phyloP scores from a whole-genome alignment of 2,888 invertebrate species.

The Pocota personata region DNA sequence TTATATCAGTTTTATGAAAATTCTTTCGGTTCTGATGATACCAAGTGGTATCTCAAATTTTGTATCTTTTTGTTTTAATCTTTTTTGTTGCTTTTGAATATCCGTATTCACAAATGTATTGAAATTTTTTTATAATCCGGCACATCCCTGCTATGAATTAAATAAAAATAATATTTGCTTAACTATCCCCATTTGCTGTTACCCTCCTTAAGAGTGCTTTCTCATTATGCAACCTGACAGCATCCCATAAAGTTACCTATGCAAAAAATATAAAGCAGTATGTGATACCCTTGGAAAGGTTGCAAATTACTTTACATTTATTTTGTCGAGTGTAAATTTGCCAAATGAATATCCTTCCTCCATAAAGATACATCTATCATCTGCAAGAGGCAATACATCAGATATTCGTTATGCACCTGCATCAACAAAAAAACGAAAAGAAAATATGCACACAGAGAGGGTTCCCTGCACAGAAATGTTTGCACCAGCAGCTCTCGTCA shows the following conservation, averaged over 20 bases:
- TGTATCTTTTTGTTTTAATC: too few species aligned
- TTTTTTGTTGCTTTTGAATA: too few species aligned
- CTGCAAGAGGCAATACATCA: conserved; percentile 40
- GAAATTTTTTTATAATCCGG: too few species aligned
- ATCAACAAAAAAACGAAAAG: neutral
- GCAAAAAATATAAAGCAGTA: neutral
- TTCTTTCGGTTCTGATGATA: too few species aligned
- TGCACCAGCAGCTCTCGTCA: conserved; percentile 15
- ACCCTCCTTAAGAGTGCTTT: neutral
- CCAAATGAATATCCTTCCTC: conserved; percentile 47
- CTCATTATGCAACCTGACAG: neutral
- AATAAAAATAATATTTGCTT: too few species aligned
- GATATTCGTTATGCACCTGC: conserved; percentile 14
- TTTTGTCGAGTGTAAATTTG: conserved; percentile 39
- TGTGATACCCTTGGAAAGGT: neutral
- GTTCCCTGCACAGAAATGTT: neutral
- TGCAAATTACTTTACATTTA: conserved; percentile 21
- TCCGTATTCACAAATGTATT: too few species aligned
- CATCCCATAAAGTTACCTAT: neutral
- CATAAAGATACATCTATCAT: conserved; percentile 55
- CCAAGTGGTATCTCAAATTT: too few species aligned
- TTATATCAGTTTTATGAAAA: too few species aligned
- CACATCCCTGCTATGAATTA: too few species aligned
- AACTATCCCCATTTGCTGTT: neutral
- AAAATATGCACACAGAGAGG: neutral